Conservation (phyloP, 1,140 invertebrate genomes). For the Drosophila bocki region DNA sequence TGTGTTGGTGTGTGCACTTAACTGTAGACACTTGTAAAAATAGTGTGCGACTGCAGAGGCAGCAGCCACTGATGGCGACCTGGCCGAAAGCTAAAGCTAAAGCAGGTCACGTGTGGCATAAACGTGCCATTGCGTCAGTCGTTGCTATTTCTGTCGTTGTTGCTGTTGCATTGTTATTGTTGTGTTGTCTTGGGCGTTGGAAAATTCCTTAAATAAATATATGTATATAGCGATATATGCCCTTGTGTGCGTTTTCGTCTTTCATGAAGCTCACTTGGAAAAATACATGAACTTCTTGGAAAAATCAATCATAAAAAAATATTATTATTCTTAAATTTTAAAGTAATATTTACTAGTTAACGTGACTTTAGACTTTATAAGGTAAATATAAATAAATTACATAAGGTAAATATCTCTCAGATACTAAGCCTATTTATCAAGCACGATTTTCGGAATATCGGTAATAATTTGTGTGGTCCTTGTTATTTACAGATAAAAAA, state of each 20-base stretch:
- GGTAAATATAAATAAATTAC: not conserved
- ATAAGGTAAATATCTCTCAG: not conserved
- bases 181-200: slow-evolving; percentile 70
- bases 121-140: slow-evolving; percentile 77
- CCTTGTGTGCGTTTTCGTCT: slow-evolving; percentile 21
- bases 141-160: slow-evolving; percentile 40
- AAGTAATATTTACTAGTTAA: not conserved
- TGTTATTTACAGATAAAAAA: not conserved
- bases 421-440: not conserved
- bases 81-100: slow-evolving; percentile 69
- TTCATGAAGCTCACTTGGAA: slow-evolving; percentile 5
- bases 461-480: not conserved
- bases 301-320: not conserved
- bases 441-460: not conserved
- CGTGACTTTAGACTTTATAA: too few relatives aligned
- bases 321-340: not conserved
- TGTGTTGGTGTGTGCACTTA: slow-evolving; percentile 53
- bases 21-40: slow-evolving; percentile 82
- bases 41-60: slow-evolving; percentile 76
- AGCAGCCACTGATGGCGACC: slow-evolving; percentile 75
- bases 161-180: slow-evolving; percentile 57
- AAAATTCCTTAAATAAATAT: slow-evolving; percentile 79
- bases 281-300: not conserved
- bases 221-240: slow-evolving; percentile 12
- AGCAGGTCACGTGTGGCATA: slow-evolving; percentile 82